A percentile compares a stretch with the other conserved stretches of the same genome.
Conservation (phyloP, 2,888 invertebrate genomes). For the Priocnemis perturbator region DNA sequence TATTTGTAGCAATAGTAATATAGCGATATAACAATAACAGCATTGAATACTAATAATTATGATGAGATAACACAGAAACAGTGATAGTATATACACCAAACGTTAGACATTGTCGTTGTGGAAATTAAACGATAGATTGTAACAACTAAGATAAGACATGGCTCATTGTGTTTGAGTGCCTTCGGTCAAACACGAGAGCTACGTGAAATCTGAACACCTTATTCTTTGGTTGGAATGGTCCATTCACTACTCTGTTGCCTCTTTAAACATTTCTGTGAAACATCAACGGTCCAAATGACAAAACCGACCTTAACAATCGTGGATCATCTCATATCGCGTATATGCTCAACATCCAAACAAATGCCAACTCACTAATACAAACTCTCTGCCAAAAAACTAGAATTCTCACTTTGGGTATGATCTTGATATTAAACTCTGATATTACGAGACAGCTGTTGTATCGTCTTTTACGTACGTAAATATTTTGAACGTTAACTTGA, state of each 20-base stretch:
- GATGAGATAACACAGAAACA: conserved; percentile 18
- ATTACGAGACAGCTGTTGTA: neutral
- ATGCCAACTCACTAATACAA: too few species aligned
- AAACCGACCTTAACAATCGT: conserved; percentile 2
- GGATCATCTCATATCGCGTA: neutral
- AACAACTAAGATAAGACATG: conserved; percentile 30
- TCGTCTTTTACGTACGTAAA: conserved; percentile 11
- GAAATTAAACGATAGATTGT: conserved; percentile 39
- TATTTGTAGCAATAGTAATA: conserved; percentile 24
- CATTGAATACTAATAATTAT: conserved; percentile 28
- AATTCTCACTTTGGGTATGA: too few species aligned
- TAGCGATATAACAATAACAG: conserved; percentile 31
- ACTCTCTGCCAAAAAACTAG: too few species aligned
- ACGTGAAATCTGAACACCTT: conserved; percentile 56
- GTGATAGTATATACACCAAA: conserved; percentile 47
- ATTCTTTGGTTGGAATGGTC: conserved; percentile 59
- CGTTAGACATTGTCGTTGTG: conserved; percentile 43
- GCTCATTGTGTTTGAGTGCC: conserved; percentile 32
- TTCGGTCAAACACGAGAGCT: conserved; percentile 9
- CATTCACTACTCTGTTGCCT: conserved; percentile 16
- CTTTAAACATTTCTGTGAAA: too few species aligned
- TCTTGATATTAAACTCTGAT: neutral
- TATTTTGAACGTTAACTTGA: neutral
- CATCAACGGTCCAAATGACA: too few species aligned
- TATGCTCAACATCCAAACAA: too few species aligned